Evolutionary conservation across 2,888 invertebrate genomes (phyloP).

Genomic region (Apodemia mormo): DNA sequence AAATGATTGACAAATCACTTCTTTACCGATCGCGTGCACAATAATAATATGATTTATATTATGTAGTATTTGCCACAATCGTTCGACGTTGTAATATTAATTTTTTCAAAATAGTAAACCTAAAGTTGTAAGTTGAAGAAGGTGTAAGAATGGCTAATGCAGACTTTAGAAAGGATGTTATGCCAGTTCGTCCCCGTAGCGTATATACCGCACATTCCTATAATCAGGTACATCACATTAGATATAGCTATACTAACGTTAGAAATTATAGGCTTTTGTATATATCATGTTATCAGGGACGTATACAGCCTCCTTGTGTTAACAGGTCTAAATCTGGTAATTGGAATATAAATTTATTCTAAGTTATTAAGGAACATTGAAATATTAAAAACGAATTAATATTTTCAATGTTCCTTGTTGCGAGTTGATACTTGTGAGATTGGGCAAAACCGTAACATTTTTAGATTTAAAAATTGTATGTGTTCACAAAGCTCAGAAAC

Average conservation of each 20-base stretch:
- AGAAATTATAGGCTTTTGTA: background rate
- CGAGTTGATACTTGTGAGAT: too few relatives aligned
- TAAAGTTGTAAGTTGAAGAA: conserved; percentile 63
- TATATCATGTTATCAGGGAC: too few relatives aligned
- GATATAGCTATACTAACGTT: background rate
- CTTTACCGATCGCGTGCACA: conserved; percentile 48
- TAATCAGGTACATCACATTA: conserved; percentile 61
- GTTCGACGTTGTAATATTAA: conserved; percentile 60
- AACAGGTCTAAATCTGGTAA: too few relatives aligned
- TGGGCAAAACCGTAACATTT: too few relatives aligned
- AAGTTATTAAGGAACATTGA: too few relatives aligned
- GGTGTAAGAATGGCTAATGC: conserved; percentile 73
- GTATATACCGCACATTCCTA: conserved; percentile 86
- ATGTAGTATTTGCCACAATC: conserved; percentile 71
- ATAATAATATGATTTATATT: conserved; percentile 60
- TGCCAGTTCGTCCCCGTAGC: conserved; percentile 84
- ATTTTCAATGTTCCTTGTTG: too few relatives aligned
- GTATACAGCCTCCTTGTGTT: too few relatives aligned
- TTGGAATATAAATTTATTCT: too few relatives aligned
- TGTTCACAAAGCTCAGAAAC: too few relatives aligned
- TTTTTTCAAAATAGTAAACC: conserved; percentile 59
- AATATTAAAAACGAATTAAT: too few relatives aligned
- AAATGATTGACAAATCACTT: conserved; percentile 63
- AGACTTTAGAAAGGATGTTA: conserved; percentile 75
- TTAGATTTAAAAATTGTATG: too few relatives aligned